Conservation (phyloP, 2,797 vertebrate genomes). For the Otolemur crassicaudatus region DNA sequence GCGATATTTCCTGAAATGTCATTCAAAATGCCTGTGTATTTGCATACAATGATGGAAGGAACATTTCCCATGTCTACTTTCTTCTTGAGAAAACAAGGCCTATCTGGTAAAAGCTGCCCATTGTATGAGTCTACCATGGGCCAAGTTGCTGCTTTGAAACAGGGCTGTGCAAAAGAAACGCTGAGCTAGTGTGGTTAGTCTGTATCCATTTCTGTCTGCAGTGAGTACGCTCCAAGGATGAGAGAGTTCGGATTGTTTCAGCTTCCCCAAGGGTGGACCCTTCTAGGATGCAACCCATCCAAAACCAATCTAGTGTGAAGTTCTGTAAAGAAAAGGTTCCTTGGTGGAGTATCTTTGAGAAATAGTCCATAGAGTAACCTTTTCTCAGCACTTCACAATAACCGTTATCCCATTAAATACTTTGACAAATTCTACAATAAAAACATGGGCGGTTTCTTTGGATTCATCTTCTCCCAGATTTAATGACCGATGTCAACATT, state of each 20-base stretch:
- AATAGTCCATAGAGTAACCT: background rate
- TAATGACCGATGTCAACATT: constrained; percentile 15
- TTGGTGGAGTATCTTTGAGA: constrained; percentile 2
- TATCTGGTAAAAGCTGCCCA: background rate
- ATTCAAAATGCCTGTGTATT: background rate
- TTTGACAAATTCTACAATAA: background rate
- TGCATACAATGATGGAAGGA: background rate
- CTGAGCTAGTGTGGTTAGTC: background rate
- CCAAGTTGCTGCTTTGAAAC: background rate
- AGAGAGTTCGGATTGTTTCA: background rate
- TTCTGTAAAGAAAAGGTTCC: background rate
- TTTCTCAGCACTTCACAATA: background rate
- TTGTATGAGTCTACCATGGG: background rate
- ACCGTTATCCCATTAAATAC: background rate
- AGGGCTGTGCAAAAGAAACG: background rate
- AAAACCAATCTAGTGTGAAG: background rate
- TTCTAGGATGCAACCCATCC: background rate
- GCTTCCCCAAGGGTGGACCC: background rate
- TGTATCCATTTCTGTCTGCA: background rate
- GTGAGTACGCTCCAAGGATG: background rate
- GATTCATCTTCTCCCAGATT: background rate
- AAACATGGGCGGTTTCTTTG: background rate
- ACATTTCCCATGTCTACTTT: background rate
- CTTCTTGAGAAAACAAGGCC: constrained; percentile 16
- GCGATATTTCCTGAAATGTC: background rate